phyloP scores from a whole-genome alignment of 2,797 vertebrate genomes.

The Gouania willdenowi region DNA sequence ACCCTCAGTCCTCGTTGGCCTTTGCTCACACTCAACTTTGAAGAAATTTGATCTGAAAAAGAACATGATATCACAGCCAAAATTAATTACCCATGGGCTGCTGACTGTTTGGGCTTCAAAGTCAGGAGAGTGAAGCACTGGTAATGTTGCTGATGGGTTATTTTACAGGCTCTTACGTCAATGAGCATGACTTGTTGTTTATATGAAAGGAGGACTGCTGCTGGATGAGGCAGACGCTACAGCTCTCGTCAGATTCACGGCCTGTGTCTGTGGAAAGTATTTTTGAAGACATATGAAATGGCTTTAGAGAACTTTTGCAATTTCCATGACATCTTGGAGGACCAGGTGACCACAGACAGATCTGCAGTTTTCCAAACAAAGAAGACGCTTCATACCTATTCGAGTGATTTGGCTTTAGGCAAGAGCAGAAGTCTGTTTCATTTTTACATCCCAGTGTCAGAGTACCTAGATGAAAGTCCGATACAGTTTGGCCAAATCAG shows the following conservation, averaged over 20 bases:
- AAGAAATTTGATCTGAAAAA: constrained; percentile 59
- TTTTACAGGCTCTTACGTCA: constrained; percentile 19
- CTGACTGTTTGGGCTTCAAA: constrained; percentile 41
- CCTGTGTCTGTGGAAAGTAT: not conserved
- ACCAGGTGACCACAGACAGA: constrained; percentile 1
- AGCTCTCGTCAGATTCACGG: too few species aligned
- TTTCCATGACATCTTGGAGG: constrained; percentile 34
- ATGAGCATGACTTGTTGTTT: constrained; percentile 5
- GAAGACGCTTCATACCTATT: constrained; percentile 6
- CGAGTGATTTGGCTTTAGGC: constrained; percentile 6
- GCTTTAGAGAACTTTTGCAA: constrained; percentile 75
- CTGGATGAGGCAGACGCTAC: too few species aligned
- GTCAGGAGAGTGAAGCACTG: constrained; percentile 23
- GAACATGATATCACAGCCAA: constrained; percentile 54
- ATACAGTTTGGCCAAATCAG: constrained; percentile 67
- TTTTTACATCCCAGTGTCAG: constrained; percentile 63
- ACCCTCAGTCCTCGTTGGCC: constrained; percentile 30
- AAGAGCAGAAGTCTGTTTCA: constrained; percentile 26
- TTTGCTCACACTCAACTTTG: constrained; percentile 42
- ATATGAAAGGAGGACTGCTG: constrained; percentile 55
- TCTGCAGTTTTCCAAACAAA: constrained; percentile 14
- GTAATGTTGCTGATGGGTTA: constrained; percentile 20
- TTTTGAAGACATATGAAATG: constrained; percentile 38
- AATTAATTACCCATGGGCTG: constrained; percentile 52
- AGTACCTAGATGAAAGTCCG: constrained; percentile 65